Percentiles rank a stretch among this genome's conserved stretches.
Conservation (phyloP, 2,888 invertebrate genomes). For the Fragum fragum region DNA sequence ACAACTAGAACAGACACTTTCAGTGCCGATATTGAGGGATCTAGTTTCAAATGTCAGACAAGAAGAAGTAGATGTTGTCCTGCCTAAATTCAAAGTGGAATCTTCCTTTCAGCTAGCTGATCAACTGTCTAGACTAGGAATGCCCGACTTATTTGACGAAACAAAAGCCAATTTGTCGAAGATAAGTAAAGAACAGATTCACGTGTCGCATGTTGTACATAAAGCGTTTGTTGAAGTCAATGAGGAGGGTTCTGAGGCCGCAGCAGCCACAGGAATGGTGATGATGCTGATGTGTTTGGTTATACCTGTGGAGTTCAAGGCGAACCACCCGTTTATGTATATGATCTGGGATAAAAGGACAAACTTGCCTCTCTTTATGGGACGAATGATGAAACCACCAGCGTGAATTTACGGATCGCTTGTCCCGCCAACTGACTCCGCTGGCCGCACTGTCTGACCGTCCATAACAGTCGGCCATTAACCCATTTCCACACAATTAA, state of each 20-base stretch:
- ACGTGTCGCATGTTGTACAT: conserved; percentile 81
- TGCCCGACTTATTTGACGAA: conserved; percentile 77
- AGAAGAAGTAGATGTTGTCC: conserved; percentile 48
- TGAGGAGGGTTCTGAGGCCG: conserved; percentile 85
- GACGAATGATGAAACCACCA: conserved; percentile 46
- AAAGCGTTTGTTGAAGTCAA: conserved; percentile 85
- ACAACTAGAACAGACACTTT: conserved; percentile 67
- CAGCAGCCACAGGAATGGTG: conserved; percentile 80
- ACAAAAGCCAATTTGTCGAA: conserved; percentile 81
- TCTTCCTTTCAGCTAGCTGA: conserved; percentile 68
- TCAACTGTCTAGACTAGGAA: conserved; percentile 74
- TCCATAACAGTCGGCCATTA: too few species aligned
- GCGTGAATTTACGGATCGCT: too few species aligned
- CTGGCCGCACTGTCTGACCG: too few species aligned
- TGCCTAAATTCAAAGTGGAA: conserved; percentile 81
- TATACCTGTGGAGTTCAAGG: conserved; percentile 61
- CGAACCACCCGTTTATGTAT: conserved; percentile 84
- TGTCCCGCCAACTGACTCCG: too few species aligned
- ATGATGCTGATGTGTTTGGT: conserved; percentile 56
- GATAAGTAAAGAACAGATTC: conserved; percentile 71
- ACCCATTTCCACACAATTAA: too few species aligned
- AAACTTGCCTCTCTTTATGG: conserved; percentile 73
- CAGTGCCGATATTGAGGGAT: conserved; percentile 27
- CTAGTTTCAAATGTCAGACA: conserved; percentile 26
- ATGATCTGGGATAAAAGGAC: conserved; percentile 74